A percentile compares a stretch with the other conserved stretches of the same genome.
phyloP scores from a whole-genome alignment of 2,888 invertebrate genomes.

The Crematogaster levior region DNA sequence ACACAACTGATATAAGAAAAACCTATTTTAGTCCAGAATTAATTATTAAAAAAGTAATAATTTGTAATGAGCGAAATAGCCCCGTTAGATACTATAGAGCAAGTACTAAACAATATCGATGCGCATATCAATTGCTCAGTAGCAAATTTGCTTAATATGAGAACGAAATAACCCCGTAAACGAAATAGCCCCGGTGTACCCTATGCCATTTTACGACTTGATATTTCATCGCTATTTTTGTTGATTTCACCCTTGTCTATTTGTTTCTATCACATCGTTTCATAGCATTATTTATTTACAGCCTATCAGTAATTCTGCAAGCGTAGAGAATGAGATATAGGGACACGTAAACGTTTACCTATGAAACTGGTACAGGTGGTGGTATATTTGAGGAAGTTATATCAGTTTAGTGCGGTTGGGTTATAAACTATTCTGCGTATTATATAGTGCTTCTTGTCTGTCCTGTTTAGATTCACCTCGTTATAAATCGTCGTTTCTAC shows the following conservation, averaged over 20 bases:
- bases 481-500: conserved; percentile 19
- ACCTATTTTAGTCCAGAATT: too few relatives aligned
- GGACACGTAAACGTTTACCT: conserved; percentile 36
- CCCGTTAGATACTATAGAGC: too few relatives aligned
- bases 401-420: conserved; percentile 20
- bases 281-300: conserved; percentile 32
- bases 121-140: too few relatives aligned
- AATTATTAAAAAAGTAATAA: too few relatives aligned
- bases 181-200: too few relatives aligned
- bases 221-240: neutral
- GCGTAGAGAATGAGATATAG: conserved; percentile 18
- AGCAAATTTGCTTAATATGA: too few relatives aligned
- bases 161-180: too few relatives aligned
- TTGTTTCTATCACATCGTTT: conserved; percentile 25
- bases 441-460: conserved; percentile 20
- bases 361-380: neutral
- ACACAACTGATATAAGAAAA: too few relatives aligned
- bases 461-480: conserved; percentile 29
- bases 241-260: neutral
- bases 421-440: conserved; percentile 36
- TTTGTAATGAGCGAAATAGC: too few relatives aligned
- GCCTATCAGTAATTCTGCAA: conserved; percentile 32
- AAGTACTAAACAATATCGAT: too few relatives aligned
- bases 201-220: neutral
- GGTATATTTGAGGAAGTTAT: conserved; percentile 16